Percentiles rank a stretch among this genome's conserved stretches.
Evolutionary conservation across 2,888 invertebrate species (phyloP).

Genomic region (Gerosis bhagava): DNA sequence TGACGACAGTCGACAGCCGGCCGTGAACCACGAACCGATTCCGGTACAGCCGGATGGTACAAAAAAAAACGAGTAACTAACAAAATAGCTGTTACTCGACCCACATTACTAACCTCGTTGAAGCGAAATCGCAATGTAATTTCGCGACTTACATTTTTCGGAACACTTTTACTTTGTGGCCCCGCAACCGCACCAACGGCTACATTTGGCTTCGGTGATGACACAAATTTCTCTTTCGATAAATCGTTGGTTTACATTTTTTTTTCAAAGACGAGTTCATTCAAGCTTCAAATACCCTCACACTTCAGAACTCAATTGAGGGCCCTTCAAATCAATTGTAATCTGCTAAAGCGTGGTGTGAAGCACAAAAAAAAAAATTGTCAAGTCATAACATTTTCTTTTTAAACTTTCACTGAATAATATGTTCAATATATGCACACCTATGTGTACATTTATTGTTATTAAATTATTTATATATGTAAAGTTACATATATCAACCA

Average conservation of each 20-base stretch:
- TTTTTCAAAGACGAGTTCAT: no score
- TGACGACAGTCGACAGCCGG: conserved; percentile 47
- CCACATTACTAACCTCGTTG: conserved; percentile 75
- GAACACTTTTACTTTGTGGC: conserved; percentile 81
- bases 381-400: no score
- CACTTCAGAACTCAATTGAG: conserved; percentile 6
- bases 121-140: conserved; percentile 80
- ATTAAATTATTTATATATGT: no score
- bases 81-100: conserved; percentile 76
- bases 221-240: conserved; percentile 80
- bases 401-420: no score
- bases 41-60: conserved; percentile 46
- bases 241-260: conserved; percentile 19
- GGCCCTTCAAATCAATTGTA: conserved; percentile 6
- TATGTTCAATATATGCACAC: no score
- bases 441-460: no score
- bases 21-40: conserved; percentile 51
- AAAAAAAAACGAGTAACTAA: conserved; percentile 58
- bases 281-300: no score
- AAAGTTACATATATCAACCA: no score
- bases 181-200: conserved; percentile 47
- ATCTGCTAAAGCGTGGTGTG: no score
- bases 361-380: no score
- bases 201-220: conserved; percentile 58
- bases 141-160: conserved; percentile 77